Evolutionary conservation across 2,888 invertebrate genomes (phyloP).

Genomic region (Orthosia gracilis): DNA sequence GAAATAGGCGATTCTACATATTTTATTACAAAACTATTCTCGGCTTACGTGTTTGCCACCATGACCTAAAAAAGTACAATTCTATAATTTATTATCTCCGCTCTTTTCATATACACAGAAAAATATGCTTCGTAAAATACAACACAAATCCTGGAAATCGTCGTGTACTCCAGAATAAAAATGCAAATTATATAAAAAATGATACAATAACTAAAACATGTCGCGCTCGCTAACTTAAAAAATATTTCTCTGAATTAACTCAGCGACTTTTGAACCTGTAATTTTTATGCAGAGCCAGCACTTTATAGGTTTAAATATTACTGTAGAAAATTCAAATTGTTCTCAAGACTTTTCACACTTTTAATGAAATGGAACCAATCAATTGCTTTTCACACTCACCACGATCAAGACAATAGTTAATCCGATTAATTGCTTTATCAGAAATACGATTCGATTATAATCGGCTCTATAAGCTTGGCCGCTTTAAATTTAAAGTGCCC

Average conservation of each 20-base stretch:
- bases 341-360: conserved; percentile 29
- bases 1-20: background rate
- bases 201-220: conserved; percentile 50
- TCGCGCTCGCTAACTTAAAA: conserved; percentile 45
- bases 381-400: conserved; percentile 58
- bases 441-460: conserved; percentile 76
- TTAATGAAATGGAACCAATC: conserved; percentile 67
- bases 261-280: conserved; percentile 26
- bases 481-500: conserved; percentile 74
- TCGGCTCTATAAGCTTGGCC: conserved; percentile 71
- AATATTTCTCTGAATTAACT: conserved; percentile 35
- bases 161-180: conserved; percentile 44
- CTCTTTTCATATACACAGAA: conserved; percentile 8
- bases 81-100: background rate
- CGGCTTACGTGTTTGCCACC: background rate
- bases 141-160: conserved; percentile 15
- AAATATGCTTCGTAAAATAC: conserved; percentile 6
- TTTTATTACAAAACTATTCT: background rate
- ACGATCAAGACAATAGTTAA: conserved; percentile 64
- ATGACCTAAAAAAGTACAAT: conserved; percentile 7
- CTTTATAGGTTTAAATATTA: conserved; percentile 15
- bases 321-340: conserved; percentile 33
- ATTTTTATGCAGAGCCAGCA: conserved; percentile 24
- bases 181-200: conserved; percentile 49
- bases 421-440: conserved; percentile 73